Evolutionary conservation across 2,888 invertebrate genomes (phyloP), one percentile per base, ranked within the genome.

Genomic region (Heliconius charithonia): DNA sequence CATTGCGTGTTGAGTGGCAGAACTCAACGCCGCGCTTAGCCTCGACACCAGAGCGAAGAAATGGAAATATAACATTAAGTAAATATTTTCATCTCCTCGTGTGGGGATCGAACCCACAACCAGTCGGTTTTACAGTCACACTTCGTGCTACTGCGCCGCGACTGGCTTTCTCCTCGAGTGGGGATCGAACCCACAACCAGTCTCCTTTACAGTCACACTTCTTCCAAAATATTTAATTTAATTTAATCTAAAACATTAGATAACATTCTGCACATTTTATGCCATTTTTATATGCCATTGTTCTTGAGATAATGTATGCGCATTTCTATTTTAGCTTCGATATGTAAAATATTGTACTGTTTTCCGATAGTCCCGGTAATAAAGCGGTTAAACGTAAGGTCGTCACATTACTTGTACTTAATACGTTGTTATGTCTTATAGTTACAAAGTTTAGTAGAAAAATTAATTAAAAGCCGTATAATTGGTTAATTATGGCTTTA

Each of bases 291-390:
- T 74, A 65, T 29, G 51, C 32, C 62, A 69, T 76, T 73, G 71
- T 73, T 79, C 51, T 51, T 67, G 45, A 62, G 73, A 69, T 79
- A 77, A 79, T 73, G 69, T 37, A 79, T 74, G 79, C 59, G 76
- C 72, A 79, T 79, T 71, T 75, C 75, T 77, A 74, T 73, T 70
- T 79, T 73, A 79, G 51, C 51, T 37, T 65, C 73, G 73, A 78
- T 79, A 76, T 77, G 77, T 77, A 77, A 77, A 79, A 78, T 78
- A 78, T 72, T 62, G 37, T 79, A 67, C 76, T 69, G 73, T 79
- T 76, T 73, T 70, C 76, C 76, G 69, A 79, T 79, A 73, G 67
- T 69, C 67, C 51, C 32, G 71, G 73, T 69, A 76, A 76, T 76
- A 79, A 79, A 74, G 63, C 72, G 62, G 79, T 67, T 69, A 76